Percentiles rank a stretch among this genome's conserved stretches.
Evolutionary conservation across 2,888 invertebrate genomes (phyloP).

Genomic region (Girardia tigrina): DNA sequence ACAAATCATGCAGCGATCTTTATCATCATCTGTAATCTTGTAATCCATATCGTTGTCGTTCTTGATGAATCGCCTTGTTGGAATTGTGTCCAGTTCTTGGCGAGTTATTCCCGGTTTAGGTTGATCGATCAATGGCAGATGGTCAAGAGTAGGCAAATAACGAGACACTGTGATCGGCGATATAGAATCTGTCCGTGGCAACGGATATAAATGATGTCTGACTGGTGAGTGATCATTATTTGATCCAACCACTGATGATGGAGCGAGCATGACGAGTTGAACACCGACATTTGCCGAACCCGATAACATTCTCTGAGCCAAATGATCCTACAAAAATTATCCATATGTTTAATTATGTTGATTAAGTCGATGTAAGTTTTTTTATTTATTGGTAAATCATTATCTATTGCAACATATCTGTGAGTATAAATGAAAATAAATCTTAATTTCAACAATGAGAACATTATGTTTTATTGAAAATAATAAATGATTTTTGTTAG

Average conservation of each 20-base stretch:
- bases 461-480: too few species aligned
- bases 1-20: not conserved
- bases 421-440: not conserved
- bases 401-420: too few species aligned
- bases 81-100: not conserved
- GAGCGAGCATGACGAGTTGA: not conserved
- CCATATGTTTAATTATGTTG: too few species aligned
- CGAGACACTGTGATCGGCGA: not conserved
- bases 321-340: not conserved
- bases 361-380: too few species aligned
- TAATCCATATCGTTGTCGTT: not conserved
- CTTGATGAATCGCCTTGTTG: not conserved
- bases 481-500: too few species aligned
- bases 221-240: not conserved
- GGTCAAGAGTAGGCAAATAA: not conserved
- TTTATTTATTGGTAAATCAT: too few species aligned
- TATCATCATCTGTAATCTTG: not conserved
- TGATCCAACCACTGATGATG: not conserved
- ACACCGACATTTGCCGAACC: not conserved
- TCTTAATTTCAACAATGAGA: too few species aligned
- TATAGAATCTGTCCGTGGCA: not conserved
- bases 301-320: not conserved
- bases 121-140: not conserved
- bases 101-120: not conserved
- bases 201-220: not conserved